phyloP scores from a whole-genome alignment of 2,888 invertebrate genomes.

The Thelaira solivaga region DNA sequence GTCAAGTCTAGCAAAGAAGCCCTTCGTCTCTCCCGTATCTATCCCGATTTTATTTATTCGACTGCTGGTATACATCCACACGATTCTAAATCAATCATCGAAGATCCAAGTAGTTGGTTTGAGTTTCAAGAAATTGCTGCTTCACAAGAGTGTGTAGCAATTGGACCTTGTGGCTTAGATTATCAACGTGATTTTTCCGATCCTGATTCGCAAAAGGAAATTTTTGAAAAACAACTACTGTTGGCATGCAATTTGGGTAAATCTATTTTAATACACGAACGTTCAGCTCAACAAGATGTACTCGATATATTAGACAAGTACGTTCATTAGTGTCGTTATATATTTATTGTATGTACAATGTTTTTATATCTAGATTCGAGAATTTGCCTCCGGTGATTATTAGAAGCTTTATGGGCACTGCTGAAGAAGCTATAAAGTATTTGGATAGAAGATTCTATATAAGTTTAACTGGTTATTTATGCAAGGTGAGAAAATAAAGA shows the following conservation, averaged over 20 bases:
- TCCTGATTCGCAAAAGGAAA: constrained; percentile 89
- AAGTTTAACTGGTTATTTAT: constrained; percentile 84
- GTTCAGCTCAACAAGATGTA: constrained; percentile 92
- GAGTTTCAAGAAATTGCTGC: constrained; percentile 86
- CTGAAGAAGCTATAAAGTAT: constrained; percentile 89
- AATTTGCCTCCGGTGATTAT: constrained; percentile 88
- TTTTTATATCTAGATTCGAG: constrained; percentile 71
- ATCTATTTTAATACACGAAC: constrained; percentile 93
- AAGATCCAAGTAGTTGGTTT: constrained; percentile 84
- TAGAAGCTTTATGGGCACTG: constrained; percentile 94
- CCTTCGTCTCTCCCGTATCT: constrained; percentile 90
- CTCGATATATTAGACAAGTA: constrained; percentile 82
- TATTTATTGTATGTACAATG: neutral
- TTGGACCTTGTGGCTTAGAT: constrained; percentile 96
- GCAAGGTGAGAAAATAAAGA: constrained; percentile 74
- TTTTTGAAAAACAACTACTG: constrained; percentile 91
- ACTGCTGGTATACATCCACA: constrained; percentile 96
- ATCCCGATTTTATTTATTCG: constrained; percentile 92
- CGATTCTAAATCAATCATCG: constrained; percentile 91
- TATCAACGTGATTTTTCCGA: constrained; percentile 96
- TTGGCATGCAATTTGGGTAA: constrained; percentile 91
- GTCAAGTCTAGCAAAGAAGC: constrained; percentile 94
- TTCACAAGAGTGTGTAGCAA: constrained; percentile 93
- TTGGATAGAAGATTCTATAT: constrained; percentile 91
- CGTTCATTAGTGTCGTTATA: constrained; percentile 63